These are phyloP conservation scores for Synergus laeviventris DNA, from an alignment of 2,888 invertebrate genomes.

Conservation along the genomic window DNA sequence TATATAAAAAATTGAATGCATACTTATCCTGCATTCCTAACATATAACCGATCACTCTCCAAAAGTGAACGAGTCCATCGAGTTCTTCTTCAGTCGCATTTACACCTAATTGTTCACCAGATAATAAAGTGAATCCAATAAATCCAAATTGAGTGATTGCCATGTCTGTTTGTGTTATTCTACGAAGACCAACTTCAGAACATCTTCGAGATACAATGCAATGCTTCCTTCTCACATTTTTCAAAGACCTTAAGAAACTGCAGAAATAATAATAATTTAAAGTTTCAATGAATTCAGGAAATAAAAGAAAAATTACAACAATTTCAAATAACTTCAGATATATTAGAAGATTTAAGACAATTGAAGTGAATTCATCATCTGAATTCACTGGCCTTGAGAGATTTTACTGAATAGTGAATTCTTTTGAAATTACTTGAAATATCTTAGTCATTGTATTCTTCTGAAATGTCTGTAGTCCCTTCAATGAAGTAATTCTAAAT, in stretches of 20 bases:
- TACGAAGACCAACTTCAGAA: constrained; percentile 76
- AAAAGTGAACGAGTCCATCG: constrained; percentile 88
- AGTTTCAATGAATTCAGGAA: too few relatives aligned
- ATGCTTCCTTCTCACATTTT: constrained; percentile 83
- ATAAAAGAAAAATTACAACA: too few relatives aligned
- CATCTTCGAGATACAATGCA: constrained; percentile 80
- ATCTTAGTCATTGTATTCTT: too few relatives aligned
- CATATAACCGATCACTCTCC: constrained; percentile 88
- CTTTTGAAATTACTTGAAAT: too few relatives aligned
- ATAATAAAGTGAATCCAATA: constrained; percentile 84
- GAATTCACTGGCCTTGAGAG: too few relatives aligned
- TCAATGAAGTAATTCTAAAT: too few relatives aligned
- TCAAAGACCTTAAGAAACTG: constrained; percentile 82
- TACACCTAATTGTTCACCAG: constrained; percentile 82
- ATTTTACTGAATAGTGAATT: too few relatives aligned
- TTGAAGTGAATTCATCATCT: too few relatives aligned
- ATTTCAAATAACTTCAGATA: too few relatives aligned
- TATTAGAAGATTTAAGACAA: too few relatives aligned
- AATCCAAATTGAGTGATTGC: constrained; percentile 92
- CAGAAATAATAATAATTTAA: neutral
- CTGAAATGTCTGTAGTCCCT: too few relatives aligned
- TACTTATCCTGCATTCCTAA: constrained; percentile 90
- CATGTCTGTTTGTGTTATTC: constrained; percentile 89
- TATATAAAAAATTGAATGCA: neutral
- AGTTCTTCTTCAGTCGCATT: constrained; percentile 81